These are phyloP conservation scores for Tychaedon coryphoeus DNA, from an alignment of 2,113 vertebrate species.

Conservation along the genomic window DNA sequence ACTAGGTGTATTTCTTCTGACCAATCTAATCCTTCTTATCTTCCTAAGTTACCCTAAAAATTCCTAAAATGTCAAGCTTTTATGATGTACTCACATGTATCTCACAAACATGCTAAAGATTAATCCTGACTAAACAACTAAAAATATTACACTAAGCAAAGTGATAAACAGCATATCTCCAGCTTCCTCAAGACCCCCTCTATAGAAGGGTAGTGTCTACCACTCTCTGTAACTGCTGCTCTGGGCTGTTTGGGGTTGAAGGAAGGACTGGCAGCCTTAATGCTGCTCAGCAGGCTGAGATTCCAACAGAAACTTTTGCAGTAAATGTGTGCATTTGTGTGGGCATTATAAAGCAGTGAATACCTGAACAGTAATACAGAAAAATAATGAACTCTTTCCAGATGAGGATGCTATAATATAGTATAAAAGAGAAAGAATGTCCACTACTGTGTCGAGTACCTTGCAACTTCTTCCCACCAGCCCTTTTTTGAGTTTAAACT, in stretches of 20 bases:
- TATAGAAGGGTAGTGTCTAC: background rate
- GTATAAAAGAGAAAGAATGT: background rate
- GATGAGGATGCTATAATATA: background rate
- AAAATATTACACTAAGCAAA: background rate
- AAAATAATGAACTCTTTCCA: background rate
- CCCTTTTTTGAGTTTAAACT: background rate
- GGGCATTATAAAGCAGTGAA: background rate
- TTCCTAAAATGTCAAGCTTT: background rate
- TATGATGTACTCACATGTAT: background rate
- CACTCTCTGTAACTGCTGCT: background rate
- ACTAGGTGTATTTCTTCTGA: background rate
- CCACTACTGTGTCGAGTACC: background rate
- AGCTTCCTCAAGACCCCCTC: fast-evolving
- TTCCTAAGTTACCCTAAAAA: background rate
- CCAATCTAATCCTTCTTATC: background rate
- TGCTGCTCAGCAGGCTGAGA: background rate
- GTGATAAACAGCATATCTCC: background rate
- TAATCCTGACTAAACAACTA: background rate
- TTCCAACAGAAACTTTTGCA: background rate
- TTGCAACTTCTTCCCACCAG: background rate
- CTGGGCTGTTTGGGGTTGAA: background rate
- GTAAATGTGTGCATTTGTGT: background rate
- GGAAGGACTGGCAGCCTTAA: background rate
- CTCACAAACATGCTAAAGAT: background rate
- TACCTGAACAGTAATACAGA: background rate